Percentiles rank a stretch among this genome's conserved stretches.
Evolutionary conservation across 2,888 invertebrate genomes (phyloP).

Genomic region (Cosmopolites sordidus): DNA sequence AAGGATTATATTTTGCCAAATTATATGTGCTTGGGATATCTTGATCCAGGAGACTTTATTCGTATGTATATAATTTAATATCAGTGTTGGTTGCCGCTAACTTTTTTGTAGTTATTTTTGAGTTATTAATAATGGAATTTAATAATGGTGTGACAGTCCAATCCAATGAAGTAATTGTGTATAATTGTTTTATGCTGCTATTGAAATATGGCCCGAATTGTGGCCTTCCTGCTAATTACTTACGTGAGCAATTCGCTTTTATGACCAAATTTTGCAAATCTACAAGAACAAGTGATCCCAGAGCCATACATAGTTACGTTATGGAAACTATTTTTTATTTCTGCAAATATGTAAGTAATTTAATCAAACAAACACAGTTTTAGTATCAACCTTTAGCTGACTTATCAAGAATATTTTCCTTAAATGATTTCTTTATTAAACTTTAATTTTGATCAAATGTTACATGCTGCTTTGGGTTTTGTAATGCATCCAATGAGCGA

Average conservation of each 20-base stretch:
- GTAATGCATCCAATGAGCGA: no score
- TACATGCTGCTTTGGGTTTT: no score
- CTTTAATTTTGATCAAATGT: no score
- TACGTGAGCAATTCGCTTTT: constrained; percentile 40
- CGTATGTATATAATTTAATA: constrained; percentile 47
- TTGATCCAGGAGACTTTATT: constrained; percentile 53
- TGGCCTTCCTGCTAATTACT: constrained; percentile 33
- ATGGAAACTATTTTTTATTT: constrained; percentile 34
- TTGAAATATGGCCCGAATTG: constrained; percentile 39
- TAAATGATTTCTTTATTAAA: no score
- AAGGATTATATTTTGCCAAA: constrained; percentile 54
- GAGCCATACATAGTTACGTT: constrained; percentile 29
- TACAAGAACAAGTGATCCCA: constrained; percentile 28
- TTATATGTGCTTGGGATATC: constrained; percentile 51
- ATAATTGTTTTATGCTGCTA: constrained; percentile 36
- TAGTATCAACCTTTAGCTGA: no score
- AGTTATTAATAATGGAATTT: neutral
- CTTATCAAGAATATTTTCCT: no score
- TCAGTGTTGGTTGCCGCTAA: constrained; percentile 19
- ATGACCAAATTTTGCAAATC: constrained; percentile 35
- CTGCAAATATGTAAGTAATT: constrained; percentile 33
- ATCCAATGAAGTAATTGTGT: constrained; percentile 26
- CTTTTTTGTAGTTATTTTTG: constrained; percentile 26
- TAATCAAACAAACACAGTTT: no score
- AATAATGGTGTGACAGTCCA: constrained; percentile 1